Conservation (phyloP, 2,113 vertebrate species). For the Spheniscus mendiculus region DNA sequence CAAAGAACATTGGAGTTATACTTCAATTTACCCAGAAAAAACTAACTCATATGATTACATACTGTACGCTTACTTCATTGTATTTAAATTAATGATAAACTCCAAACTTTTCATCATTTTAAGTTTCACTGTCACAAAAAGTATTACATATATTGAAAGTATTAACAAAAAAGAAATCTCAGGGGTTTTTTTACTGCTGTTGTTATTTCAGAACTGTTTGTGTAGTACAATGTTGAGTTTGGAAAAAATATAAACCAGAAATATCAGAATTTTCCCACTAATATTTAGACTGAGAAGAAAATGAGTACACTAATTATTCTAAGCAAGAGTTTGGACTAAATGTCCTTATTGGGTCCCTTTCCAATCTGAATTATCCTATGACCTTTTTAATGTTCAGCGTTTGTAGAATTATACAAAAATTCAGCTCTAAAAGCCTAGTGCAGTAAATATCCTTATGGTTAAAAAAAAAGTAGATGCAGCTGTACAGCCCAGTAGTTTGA, state of each 20-base stretch:
- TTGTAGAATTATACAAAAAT: neutral
- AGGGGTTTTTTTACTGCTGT: neutral
- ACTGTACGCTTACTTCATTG: neutral
- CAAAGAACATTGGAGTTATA: constrained; percentile 5
- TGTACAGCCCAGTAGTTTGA: neutral
- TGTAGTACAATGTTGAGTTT: neutral
- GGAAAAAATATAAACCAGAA: neutral
- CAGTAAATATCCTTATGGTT: neutral
- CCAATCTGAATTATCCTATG: neutral
- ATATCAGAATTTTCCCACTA: neutral
- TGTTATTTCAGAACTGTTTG: neutral
- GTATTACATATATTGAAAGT: too few relatives aligned
- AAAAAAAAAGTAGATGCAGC: neutral
- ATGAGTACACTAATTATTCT: neutral
- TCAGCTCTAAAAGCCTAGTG: neutral
- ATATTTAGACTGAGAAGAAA: neutral
- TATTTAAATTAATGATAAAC: neutral
- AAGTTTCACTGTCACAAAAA: neutral
- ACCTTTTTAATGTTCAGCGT: neutral
- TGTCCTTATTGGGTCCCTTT: neutral
- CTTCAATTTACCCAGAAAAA: constrained; percentile 23
- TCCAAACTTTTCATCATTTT: neutral
- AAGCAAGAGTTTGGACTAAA: neutral
- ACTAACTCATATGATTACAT: neutral
- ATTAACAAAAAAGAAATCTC: neutral